phyloP scores from a whole-genome alignment of 1,140 invertebrate genomes.

The Hesperophylax magnus region DNA sequence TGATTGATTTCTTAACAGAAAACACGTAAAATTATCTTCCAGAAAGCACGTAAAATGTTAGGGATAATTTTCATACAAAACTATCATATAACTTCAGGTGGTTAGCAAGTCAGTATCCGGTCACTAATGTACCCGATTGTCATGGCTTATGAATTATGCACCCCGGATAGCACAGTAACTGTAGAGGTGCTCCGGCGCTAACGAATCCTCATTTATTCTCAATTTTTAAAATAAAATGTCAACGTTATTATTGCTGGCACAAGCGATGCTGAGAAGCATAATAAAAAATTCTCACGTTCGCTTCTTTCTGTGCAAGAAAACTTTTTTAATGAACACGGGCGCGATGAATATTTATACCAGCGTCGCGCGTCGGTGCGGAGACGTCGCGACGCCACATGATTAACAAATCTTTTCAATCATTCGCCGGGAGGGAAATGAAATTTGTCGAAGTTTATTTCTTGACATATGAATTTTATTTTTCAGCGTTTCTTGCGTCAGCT shows the following conservation, averaged over 20 bases:
- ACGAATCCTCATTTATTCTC: constrained; percentile 6
- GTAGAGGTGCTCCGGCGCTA: not conserved
- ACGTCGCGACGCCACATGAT: constrained; percentile 19
- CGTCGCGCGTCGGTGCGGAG: not conserved
- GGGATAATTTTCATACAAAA: too few species aligned
- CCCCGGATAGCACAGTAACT: not conserved
- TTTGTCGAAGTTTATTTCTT: too few species aligned
- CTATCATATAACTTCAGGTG: too few species aligned
- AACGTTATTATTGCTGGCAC: not conserved
- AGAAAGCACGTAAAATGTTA: too few species aligned
- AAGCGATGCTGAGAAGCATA: not conserved
- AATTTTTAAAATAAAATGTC: constrained; percentile 14
- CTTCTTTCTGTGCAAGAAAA: constrained; percentile 13
- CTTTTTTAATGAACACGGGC: constrained; percentile 22
- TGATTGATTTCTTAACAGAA: too few species aligned
- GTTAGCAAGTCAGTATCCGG: too few species aligned
- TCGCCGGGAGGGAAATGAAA: not conserved
- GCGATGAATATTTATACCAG: constrained; percentile 27
- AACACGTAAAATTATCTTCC: too few species aligned
- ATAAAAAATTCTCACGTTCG: constrained; percentile 27
- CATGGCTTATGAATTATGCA: not conserved
- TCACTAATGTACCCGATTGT: not conserved
- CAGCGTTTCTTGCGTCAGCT: not conserved
- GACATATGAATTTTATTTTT: not conserved
- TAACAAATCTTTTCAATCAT: constrained; percentile 10